Evolutionary conservation across 2,797 vertebrate species (phyloP), one percentile per base, ranked within the genome.

Genomic region (Hyperoplus lanceolatus): DNA sequence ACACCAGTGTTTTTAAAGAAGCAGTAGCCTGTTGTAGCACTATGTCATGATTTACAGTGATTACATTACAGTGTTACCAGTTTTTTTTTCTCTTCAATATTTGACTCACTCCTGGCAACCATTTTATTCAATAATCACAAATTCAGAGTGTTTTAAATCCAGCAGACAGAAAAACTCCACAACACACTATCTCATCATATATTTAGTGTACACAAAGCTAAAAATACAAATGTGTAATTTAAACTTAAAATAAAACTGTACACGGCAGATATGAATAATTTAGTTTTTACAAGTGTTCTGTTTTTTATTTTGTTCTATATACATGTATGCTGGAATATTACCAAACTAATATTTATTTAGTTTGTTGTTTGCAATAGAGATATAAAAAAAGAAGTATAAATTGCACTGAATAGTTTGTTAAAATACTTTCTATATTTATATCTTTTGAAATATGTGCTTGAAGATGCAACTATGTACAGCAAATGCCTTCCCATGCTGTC

Each of bases 401-500:
- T 83, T 92, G 91, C 90, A 92, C 89, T 90, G 86, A 89, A 79
- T 70, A 83, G 39, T 86, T 92, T 82, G 55, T 78, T 72, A 41
- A 80, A 84, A 70, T 64, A 64, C 16, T 70, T 74, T 79, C 58
- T 70, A 69, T 90, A 89, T 92, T 91, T 92, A 87, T 88, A 83
- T 81, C 4, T 79, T 74, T 78, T 82, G 41, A 69, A 82, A 76
- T 57, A 68, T 80, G 65, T 71, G 56, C 58, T 87, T 85, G 13
- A 75, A 59, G 77, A 81, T 82, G 80, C 62, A 81, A 18, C 18
- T 69, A 59, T 86, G 70, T 79, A 51, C 36, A 77, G 57, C 4
- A 62, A 64, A 82, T 70, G 38, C 10, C 21, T 1, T 71, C 53
- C 14, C 21, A 73, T 68, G 46, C 45, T 43, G 53, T 16, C 49